These are phyloP conservation scores for Chrysina gloriosa DNA, from an alignment of 2,888 invertebrate genomes.

Conservation along the genomic window DNA sequence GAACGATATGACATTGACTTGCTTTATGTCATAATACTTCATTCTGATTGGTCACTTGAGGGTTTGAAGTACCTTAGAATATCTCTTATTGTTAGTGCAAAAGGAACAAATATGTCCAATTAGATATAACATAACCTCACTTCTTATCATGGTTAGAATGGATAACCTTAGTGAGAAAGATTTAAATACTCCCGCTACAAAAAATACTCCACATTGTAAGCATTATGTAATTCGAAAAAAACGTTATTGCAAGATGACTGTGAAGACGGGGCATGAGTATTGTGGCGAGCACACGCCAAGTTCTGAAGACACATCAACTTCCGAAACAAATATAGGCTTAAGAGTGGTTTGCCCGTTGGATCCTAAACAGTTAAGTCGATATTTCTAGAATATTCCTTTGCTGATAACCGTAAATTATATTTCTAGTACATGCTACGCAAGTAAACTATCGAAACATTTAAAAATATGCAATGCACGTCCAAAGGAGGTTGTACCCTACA, in stretches of 20 bases:
- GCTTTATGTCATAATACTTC: too few relatives aligned
- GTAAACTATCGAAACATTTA: slow-evolving; percentile 77
- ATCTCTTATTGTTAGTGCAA: too few relatives aligned
- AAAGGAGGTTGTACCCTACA: slow-evolving; percentile 67
- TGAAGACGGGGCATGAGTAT: slow-evolving; percentile 74
- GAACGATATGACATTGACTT: too few relatives aligned
- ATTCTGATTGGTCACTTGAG: too few relatives aligned
- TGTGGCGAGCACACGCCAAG: slow-evolving; percentile 78
- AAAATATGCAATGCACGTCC: slow-evolving; percentile 78
- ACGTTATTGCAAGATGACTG: slow-evolving; percentile 80
- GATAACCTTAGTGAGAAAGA: neutral
- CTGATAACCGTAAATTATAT: slow-evolving; percentile 29
- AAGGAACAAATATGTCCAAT: too few relatives aligned
- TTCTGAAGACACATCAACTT: slow-evolving; percentile 29
- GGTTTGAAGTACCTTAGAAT: too few relatives aligned
- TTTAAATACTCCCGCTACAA: neutral
- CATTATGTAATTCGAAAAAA: slow-evolving; percentile 78
- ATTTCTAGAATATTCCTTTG: neutral
- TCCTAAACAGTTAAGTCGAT: slow-evolving; percentile 72
- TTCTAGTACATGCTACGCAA: slow-evolving; percentile 75
- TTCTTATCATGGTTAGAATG: neutral
- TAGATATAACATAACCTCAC: slow-evolving; percentile 20
- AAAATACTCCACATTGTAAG: slow-evolving; percentile 66
- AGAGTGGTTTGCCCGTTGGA: slow-evolving; percentile 80
- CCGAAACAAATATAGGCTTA: slow-evolving; percentile 53